Base-by-base conservation (phyloP, 2,113 vertebrate genomes). In the Stercorarius parasiticus region DNA sequence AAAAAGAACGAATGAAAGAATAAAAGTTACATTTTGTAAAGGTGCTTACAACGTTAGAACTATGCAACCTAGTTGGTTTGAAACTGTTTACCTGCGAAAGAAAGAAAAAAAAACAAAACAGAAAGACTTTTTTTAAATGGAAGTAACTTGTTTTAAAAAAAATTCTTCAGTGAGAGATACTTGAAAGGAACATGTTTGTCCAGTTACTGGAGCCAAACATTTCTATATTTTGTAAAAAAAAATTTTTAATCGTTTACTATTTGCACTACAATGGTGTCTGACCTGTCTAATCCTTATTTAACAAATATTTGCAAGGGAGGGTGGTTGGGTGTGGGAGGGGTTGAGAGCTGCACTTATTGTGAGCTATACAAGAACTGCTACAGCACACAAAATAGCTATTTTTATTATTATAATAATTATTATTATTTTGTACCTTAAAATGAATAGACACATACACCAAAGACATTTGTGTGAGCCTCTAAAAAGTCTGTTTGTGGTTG, bases 151-250 rank as follows among this genome's bases (percentile, higher is more conserved):
- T 98, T 97, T 98, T 65, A 98, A 98, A 98, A 98, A 98, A 96
- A 93, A 97, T 87, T 94, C 97, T 98, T 98, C 98, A 98, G 98
- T 98, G 98, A 99, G 98, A 99, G 99, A 99, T 99, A 99, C 99
- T 99, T 99, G 99, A 99, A 99, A 98, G 99, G 99, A 99, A 99
- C 97, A 98, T 98, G 99, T 99, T 99, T 98, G 99, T 99, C 98
- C 98, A 98, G 99, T 98, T 99, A 99, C 99, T 99, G 99, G 99
- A 99, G 98, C 98, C 99, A 99, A 99, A 99, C 99, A 98, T 98
- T 99, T 99, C 98, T 99, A 98, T 99, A 98, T 99, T 98, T 98
- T 98, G 98, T 98, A 98, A 98, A 97, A 96, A 88, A 97, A 95
- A 95, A 70, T 90, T 97, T 97, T 97, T 98, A 98, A 99, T 99